phyloP scores from a whole-genome alignment of 2,113 vertebrate species.

The Chrysemys picta region DNA sequence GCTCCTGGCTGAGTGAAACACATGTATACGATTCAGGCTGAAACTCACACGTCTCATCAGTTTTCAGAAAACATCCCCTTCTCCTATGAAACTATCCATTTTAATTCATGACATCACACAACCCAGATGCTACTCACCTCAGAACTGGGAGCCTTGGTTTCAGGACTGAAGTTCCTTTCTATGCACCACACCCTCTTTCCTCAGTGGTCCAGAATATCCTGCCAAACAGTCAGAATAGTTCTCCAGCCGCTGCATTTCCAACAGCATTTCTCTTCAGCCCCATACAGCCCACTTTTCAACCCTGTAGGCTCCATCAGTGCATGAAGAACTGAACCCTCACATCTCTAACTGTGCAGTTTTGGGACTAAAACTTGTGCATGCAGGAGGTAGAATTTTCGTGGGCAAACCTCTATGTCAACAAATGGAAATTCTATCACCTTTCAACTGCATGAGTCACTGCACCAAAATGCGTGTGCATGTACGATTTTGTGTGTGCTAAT shows the following conservation, averaged over 20 bases:
- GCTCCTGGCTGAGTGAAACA: not conserved
- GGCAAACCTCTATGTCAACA: not conserved
- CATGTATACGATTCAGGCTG: not conserved
- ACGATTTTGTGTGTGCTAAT: constrained; percentile 46
- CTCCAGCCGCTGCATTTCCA: not conserved
- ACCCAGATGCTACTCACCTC: not conserved
- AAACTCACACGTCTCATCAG: not conserved
- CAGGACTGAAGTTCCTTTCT: not conserved
- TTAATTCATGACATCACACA: not conserved
- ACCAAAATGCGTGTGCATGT: constrained; percentile 31
- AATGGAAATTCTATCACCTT: constrained; percentile 12
- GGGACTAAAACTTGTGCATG: accelerated
- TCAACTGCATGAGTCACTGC: not conserved
- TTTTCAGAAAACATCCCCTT: not conserved
- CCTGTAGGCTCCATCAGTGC: not conserved
- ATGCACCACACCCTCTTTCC: not conserved
- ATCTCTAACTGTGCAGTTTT: not conserved
- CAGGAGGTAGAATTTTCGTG: constrained; percentile 1
- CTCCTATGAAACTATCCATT: not conserved
- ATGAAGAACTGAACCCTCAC: not conserved
- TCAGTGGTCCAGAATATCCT: not conserved
- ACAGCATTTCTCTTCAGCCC: not conserved
- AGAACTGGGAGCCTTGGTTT: not conserved
- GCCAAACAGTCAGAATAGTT: not conserved
- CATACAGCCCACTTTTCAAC: not conserved